Percentiles rank a stretch among this genome's conserved stretches.
These are phyloP conservation scores for Macaria liturata DNA, from an alignment of 2,888 invertebrate species.

Conservation along the genomic window DNA sequence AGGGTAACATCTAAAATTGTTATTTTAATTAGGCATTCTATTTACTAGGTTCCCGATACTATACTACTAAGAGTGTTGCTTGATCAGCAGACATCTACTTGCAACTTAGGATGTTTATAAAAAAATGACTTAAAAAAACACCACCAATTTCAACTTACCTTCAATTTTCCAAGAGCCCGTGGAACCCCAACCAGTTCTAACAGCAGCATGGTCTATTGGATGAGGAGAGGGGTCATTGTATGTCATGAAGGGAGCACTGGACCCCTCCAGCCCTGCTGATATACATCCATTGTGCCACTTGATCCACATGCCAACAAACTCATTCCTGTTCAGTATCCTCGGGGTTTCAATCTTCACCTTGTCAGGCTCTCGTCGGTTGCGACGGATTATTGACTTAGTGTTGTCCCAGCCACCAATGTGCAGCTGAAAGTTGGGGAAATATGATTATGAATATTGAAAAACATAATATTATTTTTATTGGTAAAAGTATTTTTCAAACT, in stretches of 20 bases:
- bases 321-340: slow-evolving; percentile 83
- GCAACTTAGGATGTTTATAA: no score
- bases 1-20: no score
- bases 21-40: no score
- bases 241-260: slow-evolving; percentile 84
- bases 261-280: slow-evolving; percentile 84
- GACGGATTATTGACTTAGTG: slow-evolving; percentile 87
- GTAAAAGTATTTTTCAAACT: no score
- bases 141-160: slow-evolving; percentile 58
- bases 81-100: no score
- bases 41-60: no score
- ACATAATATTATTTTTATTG: no score
- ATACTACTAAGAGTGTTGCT: no score
- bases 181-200: slow-evolving; percentile 90
- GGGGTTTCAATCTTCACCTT: slow-evolving; percentile 84
- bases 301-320: slow-evolving; percentile 89
- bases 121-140: no score
- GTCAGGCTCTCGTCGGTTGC: slow-evolving; percentile 86
- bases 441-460: not conserved
- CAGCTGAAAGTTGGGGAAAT: slow-evolving; percentile 60
- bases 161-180: slow-evolving; percentile 88
- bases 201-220: slow-evolving; percentile 80
- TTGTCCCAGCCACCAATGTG: slow-evolving; percentile 92
- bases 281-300: slow-evolving; percentile 84
- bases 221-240: slow-evolving; percentile 85